Base-by-base conservation (phyloP, 92 coral and sea anemone species). In the Diadumene lineata region DNA sequence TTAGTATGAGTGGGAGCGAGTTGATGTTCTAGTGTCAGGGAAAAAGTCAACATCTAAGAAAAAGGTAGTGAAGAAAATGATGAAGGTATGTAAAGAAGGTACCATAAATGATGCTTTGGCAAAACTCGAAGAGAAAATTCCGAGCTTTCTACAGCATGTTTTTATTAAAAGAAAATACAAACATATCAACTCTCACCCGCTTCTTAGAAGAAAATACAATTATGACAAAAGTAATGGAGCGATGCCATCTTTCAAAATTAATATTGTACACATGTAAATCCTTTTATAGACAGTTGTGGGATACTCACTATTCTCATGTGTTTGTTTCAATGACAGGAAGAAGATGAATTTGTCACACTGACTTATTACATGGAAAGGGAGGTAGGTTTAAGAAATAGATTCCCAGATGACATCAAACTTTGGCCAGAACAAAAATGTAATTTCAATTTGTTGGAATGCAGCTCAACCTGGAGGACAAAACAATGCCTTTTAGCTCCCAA, bases 331-430 rank as follows among this genome's bases (percentile, higher is more conserved):
- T 18, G 61, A 65, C 76, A 73, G 29, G 82, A 84, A 75, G 89
- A 76, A 28, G 82, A 70, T 31, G 75, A 76, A 2, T 83, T 83
- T 72, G 76, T 69, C 7, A 43, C 74, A 0, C 78, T 84, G 71
- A 60, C 86, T 15, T 44, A 74, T 48, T 80, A 84, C 25, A 84
- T 84, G 83, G 89, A 84, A 19, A 70, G 82, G 72, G 79, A 63
- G 87, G 91, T 86, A 19, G 30, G 18, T 31, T 50, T 1, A 7
- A 16, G 56, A 25, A 2, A 53, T 29, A 15, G 19, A 26, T 21
- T 24, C 51, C n/a, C 28, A 38, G 7, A 9, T 34, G 65, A n/a
- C n/a, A n/a, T n/a, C n/a, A n/a, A n/a, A n/a, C n/a, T n/a, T n/a
- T n/a, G n/a, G n/a, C n/a, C n/a, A n/a, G n/a, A n/a, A n/a, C n/a